Percentiles rank a stretch among this genome's conserved stretches.
phyloP scores from a whole-genome alignment of 2,888 invertebrate species.

The Metacarcinus magister region DNA sequence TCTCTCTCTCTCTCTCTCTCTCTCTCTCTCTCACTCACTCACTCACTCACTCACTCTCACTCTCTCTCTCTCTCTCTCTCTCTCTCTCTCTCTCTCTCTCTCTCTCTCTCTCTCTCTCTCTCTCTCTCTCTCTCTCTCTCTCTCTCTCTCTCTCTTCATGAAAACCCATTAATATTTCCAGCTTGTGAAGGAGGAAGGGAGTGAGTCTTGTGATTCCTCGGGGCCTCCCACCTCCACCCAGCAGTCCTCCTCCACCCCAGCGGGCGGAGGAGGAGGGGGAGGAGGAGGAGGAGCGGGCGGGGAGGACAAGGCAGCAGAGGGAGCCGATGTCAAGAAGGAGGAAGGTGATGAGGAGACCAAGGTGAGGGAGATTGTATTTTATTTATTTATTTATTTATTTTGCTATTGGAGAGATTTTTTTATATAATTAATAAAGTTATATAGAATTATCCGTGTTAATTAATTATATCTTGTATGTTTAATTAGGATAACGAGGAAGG shows the following conservation, averaged over 20 bases:
- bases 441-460: background rate
- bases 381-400: background rate
- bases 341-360: constrained; percentile 84
- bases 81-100: no score
- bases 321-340: constrained; percentile 84
- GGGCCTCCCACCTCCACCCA: constrained; percentile 84
- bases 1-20: no score
- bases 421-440: no score
- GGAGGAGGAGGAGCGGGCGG: constrained; percentile 84
- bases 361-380: constrained; percentile 40
- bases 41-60: no score
- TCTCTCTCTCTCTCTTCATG: no score
- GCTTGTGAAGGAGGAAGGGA: constrained; percentile 85
- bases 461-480: background rate
- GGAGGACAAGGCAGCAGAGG: constrained; percentile 87
- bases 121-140: no score
- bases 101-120: no score
- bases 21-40: no score
- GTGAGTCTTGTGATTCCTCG: constrained; percentile 83
- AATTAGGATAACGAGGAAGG: constrained; percentile 44
- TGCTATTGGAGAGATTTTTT: no score
- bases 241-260: constrained; percentile 84
- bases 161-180: constrained; percentile 27
- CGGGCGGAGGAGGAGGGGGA: constrained; percentile 84
- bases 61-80: no score